Base-by-base conservation (phyloP, 2,113 vertebrate species). In the Oriolus oriolus region DNA sequence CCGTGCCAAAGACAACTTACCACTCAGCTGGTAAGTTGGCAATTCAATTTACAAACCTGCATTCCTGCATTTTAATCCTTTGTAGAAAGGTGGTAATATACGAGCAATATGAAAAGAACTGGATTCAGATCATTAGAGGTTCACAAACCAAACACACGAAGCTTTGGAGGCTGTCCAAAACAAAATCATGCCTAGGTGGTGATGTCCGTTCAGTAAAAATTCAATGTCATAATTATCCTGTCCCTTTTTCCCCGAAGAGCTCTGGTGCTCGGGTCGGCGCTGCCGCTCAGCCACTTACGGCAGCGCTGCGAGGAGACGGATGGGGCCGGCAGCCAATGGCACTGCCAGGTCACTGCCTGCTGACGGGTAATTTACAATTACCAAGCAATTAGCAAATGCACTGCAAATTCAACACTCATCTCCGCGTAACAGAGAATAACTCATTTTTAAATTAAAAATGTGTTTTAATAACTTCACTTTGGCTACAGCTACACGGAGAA, bases 1-100 rank as follows among this genome's bases (percentile, higher is more conserved):
- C 95, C 68, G 95, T 97, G 97, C 97, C 97, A 98, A 98, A 97
- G 96, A 97, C 96, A 98, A 97, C 98, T 97, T 96, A 97, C 96
- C 93, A 97, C 96, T 97, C 96, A 95, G 97, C 97, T 97, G 96
- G 95, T 96, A 97, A 98, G 97, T 97, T 96, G 97, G 96, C 97
- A 97, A 98, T 97, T 98, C 97, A 97, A 97, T 96, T 98, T 97
- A 97, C 95, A 97, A 97, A 97, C 95, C 90, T 93, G 94, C 96
- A 97, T 97, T 97, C 94, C 95, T 96, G 90, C 94, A 97, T 98
- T 97, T 97, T 96, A 97, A 98, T 97, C 94, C 96, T 98, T 95
- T 96, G 95, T 93, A 97, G 93, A 97, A 95, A 96, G 93, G 88
- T 88, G 93, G 95, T 96, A 97, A 97, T 96, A 95, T 90, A 97